Base-by-base conservation (phyloP, 2,113 vertebrate genomes). In the Gopherus evgoodei region DNA sequence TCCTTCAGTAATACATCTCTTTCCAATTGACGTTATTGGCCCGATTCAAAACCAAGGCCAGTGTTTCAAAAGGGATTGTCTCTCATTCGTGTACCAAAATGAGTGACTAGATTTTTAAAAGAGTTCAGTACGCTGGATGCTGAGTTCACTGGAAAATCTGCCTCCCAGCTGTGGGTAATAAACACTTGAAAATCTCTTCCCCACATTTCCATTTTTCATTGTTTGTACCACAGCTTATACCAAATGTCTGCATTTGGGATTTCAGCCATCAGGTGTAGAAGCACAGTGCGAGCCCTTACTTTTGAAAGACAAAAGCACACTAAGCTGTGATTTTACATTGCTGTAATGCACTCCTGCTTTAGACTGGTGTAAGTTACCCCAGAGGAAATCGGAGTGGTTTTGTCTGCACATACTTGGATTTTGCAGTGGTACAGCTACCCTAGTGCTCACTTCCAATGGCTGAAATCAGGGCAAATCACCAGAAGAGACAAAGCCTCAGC, bases 11-110 rank as follows among this genome's bases (percentile, higher is more conserved):
- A 93, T 65, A 79, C 27, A 14, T 87, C 16, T 42, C 85, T 93
- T 89, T 62, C 85, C 69, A 80, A 50, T 91, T 52, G 59, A 69
- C 47, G 91, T 86, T 38, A 82, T 95, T 94, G 21, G 59, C 29
- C 78, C 78, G 31, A 88, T 72, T n/a, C 83, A 88, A 72, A 35
- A 83, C 44, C 81, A 44, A 52, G 89, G 8, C 9, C 11, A 42
- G 21, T 17, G n/a, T 94, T 94, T 96, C 25, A 52, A 1, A 81
- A 81, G 38, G 75, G 22, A 3, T 52, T 22, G 79, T 1, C 6
- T 91, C 57, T 19, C 3, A 22, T 14, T 50, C 54, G 75, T 89
- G 57, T 1, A 2, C 52, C 6, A 14, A 57, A 95, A 78, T 29
- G 35, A 86, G 29, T 5, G 17, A 11, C 19, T 0, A 0, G 10